These are phyloP conservation scores for Rhagoletis zephyria DNA, from an alignment of 1,140 invertebrate species.

Conservation along the genomic window DNA sequence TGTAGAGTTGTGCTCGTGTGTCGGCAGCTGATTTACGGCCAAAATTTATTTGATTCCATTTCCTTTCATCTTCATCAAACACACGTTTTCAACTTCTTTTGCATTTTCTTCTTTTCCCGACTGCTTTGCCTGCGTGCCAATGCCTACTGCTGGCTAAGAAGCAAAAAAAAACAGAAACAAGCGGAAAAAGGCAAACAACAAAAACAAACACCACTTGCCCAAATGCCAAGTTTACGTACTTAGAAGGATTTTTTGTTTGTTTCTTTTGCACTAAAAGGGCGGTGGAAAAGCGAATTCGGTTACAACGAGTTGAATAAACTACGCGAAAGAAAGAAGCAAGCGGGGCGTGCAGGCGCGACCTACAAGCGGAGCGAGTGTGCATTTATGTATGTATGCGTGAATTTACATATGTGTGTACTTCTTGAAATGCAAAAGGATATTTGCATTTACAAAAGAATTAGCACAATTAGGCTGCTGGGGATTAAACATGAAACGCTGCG, in stretches of 20 bases:
- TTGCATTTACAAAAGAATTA: slow-evolving; percentile 50
- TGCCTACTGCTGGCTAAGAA: slow-evolving; percentile 21
- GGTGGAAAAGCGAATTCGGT: slow-evolving; percentile 2
- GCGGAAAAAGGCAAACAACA: background rate
- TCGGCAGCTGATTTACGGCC: slow-evolving; percentile 5
- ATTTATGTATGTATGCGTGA: background rate
- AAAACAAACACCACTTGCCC: slow-evolving; percentile 11
- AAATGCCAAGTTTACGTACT: slow-evolving; percentile 51
- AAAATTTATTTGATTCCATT: background rate
- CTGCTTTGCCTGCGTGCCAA: slow-evolving; percentile 32
- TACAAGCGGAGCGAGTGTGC: background rate
- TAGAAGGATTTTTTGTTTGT: background rate
- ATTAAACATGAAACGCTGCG: slow-evolving; percentile 2
- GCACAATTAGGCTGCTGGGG: slow-evolving; percentile 35
- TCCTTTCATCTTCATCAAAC: background rate
- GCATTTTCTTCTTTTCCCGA: background rate
- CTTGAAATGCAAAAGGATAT: slow-evolving; percentile 24
- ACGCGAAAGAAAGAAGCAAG: background rate
- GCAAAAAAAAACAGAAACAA: background rate
- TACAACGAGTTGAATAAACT: slow-evolving; percentile 50
- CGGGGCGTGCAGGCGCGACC: background rate
- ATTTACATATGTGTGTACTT: background rate
- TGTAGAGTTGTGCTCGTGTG: slow-evolving; percentile 14
- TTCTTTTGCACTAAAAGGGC: background rate
- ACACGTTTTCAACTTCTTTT: background rate